Evolutionary conservation across 2,888 invertebrate species (phyloP), one percentile per base, ranked within the genome.

Genomic region (Melieria picta): DNA sequence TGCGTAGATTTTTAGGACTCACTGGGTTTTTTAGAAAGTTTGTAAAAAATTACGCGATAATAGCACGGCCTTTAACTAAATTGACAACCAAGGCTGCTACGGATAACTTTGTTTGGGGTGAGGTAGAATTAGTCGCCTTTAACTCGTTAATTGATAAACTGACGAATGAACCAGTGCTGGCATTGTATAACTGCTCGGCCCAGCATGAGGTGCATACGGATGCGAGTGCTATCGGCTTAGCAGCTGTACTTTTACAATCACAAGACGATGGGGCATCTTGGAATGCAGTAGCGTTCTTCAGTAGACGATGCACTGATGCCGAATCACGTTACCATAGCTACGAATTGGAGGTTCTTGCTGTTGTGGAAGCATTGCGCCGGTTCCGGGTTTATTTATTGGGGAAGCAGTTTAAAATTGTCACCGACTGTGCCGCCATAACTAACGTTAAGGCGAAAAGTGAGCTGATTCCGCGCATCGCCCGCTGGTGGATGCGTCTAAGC

Each of bases 351-450:
- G 80, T 83, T 9, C 69, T 85, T 13, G 82, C 82, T 0, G 76
- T 84, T 9, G 80, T 84, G 16, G 74, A 80, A 76, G 78, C 82
- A 1, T 61, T 83, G 11, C 79, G 83, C 55, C 80, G 81, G 57
- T 84, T 84, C 71, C 69, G 83, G 11, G 75, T 81, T 5, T 85
- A 84, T 70, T 65, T 83, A n/a, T 62, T 84, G 47, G 82, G 82
- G 9, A 72, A 70, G 61, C 62, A 80, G 5, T 76, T 76, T 47
- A 10, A n/a, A 0, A 7, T 74, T 2, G 47, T 72, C 6, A 73
- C 70, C 4, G 83, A 65, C 58, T 70, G 67, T 65, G 52, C 70
- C 9, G 72, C 71, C 5, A 74, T 75, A 11, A 47, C 72, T 6
- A 72, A 56, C n/a, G 56, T 71, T 9, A 73, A 74, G 16, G 16